Percentiles rank a stretch among this genome's conserved stretches.
These are phyloP conservation scores for Lordiphosa andalusiaca DNA, from an alignment of 2,888 invertebrate genomes.

Conservation along the genomic window DNA sequence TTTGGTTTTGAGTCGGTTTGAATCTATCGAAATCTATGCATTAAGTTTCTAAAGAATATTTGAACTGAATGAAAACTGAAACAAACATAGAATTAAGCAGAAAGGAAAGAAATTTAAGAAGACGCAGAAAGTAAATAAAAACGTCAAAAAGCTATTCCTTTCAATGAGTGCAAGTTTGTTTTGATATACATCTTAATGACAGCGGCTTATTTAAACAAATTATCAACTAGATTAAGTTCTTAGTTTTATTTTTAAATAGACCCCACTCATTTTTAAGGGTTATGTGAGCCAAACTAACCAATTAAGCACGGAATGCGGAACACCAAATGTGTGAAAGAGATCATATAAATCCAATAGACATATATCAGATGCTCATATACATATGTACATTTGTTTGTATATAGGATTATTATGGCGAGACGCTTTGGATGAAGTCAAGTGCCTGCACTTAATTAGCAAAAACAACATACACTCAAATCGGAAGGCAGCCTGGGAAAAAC, in stretches of 20 bases:
- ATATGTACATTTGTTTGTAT: slow-evolving; percentile 5
- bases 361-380: slow-evolving; percentile 13
- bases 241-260: background rate
- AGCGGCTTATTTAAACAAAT: slow-evolving; percentile 23
- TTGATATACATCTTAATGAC: too few relatives aligned
- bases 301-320: slow-evolving; percentile 67
- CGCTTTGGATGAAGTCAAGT: slow-evolving; percentile 60
- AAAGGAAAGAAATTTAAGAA: too few relatives aligned
- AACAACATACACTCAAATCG: background rate
- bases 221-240: slow-evolving; percentile 19
- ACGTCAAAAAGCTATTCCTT: too few relatives aligned
- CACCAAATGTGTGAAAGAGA: slow-evolving; percentile 61
- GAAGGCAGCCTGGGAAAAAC: slow-evolving; percentile 3
- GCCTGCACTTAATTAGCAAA: slow-evolving; percentile 34
- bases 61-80: too few relatives aligned
- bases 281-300: slow-evolving; percentile 25
- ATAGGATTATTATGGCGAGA: slow-evolving; percentile 44
- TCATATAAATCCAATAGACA: slow-evolving; percentile 44
- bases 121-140: too few relatives aligned
- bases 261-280: slow-evolving; percentile 23
- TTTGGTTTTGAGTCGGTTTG: too few relatives aligned
- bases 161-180: too few relatives aligned
- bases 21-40: too few relatives aligned
- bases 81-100: too few relatives aligned
- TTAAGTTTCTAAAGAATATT: too few relatives aligned